These are phyloP conservation scores for Maniola jurtina DNA, from an alignment of 1,140 invertebrate species.

Conservation along the genomic window DNA sequence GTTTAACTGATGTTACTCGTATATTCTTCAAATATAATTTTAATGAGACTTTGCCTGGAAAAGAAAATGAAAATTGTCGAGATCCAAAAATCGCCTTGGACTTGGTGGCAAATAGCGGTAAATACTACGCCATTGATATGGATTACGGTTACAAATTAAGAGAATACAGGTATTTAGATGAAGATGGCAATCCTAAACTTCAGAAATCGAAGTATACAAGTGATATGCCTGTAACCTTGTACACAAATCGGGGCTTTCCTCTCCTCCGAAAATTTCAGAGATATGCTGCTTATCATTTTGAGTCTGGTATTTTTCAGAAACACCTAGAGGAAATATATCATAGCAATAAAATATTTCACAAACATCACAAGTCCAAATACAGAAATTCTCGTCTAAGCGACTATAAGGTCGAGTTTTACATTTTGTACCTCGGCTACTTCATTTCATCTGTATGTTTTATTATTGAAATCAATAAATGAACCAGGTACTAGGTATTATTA, in stretches of 20 bases:
- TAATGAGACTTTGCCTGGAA: slow-evolving; percentile 38
- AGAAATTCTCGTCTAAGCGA: slow-evolving; percentile 27
- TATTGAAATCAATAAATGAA: slow-evolving; percentile 28
- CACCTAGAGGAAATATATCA: slow-evolving; percentile 15
- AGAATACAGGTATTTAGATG: slow-evolving; percentile 42
- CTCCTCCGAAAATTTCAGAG: slow-evolving; percentile 20
- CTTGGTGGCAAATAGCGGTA: slow-evolving; percentile 33
- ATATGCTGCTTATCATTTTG: slow-evolving; percentile 24
- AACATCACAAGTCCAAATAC: slow-evolving; percentile 17
- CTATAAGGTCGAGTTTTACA: slow-evolving; percentile 28
- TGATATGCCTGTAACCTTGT: slow-evolving; percentile 14
- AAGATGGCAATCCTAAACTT: slow-evolving; percentile 39
- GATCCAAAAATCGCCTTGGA: slow-evolving; percentile 31
- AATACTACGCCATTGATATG: slow-evolving; percentile 43
- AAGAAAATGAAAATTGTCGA: slow-evolving; percentile 31
- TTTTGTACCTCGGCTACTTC: slow-evolving; percentile 30
- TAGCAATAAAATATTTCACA: slow-evolving; percentile 14
- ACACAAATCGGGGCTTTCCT: slow-evolving; percentile 28
- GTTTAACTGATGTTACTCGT: slow-evolving; percentile 36
- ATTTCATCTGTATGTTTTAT: slow-evolving; percentile 32
- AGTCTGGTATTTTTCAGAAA: slow-evolving; percentile 24
- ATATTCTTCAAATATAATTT: slow-evolving; percentile 39
- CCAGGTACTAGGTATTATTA: neutral
- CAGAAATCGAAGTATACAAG: slow-evolving; percentile 12
- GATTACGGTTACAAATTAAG: slow-evolving; percentile 40